These are phyloP conservation scores for Emberiza fucata DNA, from an alignment of 2,113 vertebrate species.

Conservation along the genomic window DNA sequence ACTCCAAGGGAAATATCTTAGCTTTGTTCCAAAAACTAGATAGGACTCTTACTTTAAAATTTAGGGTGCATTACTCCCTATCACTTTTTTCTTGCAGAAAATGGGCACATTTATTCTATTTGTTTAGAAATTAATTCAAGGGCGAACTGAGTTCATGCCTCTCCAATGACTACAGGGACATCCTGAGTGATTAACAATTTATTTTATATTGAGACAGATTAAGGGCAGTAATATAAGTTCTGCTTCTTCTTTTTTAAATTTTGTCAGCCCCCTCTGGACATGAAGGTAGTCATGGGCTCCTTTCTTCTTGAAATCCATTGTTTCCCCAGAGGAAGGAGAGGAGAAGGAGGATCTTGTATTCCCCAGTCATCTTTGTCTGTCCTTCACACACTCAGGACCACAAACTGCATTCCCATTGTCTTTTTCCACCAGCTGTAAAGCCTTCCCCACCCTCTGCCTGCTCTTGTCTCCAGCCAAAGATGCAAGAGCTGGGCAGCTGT, in stretches of 20 bases:
- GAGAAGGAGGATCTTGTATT: not conserved
- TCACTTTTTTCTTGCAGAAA: not conserved
- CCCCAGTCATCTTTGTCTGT: fast-evolving
- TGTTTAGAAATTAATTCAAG: not conserved
- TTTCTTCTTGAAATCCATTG: not conserved
- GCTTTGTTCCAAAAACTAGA: not conserved
- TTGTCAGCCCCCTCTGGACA: not conserved
- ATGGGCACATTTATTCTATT: not conserved
- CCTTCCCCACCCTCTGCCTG: not conserved
- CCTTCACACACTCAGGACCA: not conserved
- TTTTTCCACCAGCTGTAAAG: not conserved
- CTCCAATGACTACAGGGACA: not conserved
- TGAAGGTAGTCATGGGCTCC: not conserved
- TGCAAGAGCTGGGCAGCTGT: fast-evolving
- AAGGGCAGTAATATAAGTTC: not conserved
- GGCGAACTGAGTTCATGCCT: not conserved
- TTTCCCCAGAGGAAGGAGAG: not conserved
- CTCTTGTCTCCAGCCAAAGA: not conserved
- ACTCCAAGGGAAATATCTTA: not conserved
- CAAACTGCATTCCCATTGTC: not conserved
- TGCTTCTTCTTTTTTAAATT: not conserved
- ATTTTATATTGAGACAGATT: not conserved
- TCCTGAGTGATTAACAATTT: not conserved
- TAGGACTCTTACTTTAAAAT: not conserved
- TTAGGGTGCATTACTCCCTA: not conserved